Evolutionary conservation across 2,888 invertebrate species (phyloP).

Genomic region (Piscicola geometra): DNA sequence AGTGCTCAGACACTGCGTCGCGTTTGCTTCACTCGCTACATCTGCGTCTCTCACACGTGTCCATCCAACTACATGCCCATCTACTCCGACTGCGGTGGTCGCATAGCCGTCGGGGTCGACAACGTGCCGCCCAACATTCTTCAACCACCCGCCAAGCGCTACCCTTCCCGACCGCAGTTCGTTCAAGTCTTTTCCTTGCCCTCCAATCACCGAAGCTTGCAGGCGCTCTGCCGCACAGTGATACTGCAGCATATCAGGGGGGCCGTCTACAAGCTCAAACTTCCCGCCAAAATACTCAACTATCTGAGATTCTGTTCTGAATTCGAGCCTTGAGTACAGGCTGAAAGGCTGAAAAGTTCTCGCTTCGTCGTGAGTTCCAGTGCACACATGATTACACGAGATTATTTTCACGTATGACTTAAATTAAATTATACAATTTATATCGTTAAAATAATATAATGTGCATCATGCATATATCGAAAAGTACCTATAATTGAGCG

Average conservation of each 20-base stretch:
- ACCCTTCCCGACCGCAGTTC: slow-evolving; percentile 46
- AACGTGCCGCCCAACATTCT: slow-evolving; percentile 44
- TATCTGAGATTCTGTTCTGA: slow-evolving; percentile 54
- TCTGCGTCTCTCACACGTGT: slow-evolving; percentile 52
- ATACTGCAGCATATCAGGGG: slow-evolving; percentile 49
- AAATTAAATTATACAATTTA: too few relatives aligned
- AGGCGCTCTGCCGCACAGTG: slow-evolving; percentile 51
- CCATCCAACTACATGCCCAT: slow-evolving; percentile 54
- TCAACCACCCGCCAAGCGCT: too few relatives aligned
- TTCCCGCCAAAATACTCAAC: slow-evolving; percentile 51
- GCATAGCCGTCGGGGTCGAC: slow-evolving; percentile 52
- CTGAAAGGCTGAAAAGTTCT: too few relatives aligned
- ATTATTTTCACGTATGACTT: too few relatives aligned
- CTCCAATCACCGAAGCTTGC: slow-evolving; percentile 48
- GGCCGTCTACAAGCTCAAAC: slow-evolving; percentile 49
- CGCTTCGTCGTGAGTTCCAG: too few relatives aligned
- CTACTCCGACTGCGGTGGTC: slow-evolving; percentile 52
- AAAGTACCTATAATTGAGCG: too few relatives aligned
- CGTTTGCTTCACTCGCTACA: slow-evolving; percentile 53
- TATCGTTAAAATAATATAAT: too few relatives aligned
- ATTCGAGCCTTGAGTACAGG: slow-evolving; percentile 39
- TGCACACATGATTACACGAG: too few relatives aligned
- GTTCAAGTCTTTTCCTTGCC: slow-evolving; percentile 54
- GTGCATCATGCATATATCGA: too few relatives aligned
- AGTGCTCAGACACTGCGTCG: slow-evolving; percentile 52